These are phyloP conservation scores for Capricornis sumatraensis DNA, from an alignment of 2,113 vertebrate genomes.

Conservation along the genomic window DNA sequence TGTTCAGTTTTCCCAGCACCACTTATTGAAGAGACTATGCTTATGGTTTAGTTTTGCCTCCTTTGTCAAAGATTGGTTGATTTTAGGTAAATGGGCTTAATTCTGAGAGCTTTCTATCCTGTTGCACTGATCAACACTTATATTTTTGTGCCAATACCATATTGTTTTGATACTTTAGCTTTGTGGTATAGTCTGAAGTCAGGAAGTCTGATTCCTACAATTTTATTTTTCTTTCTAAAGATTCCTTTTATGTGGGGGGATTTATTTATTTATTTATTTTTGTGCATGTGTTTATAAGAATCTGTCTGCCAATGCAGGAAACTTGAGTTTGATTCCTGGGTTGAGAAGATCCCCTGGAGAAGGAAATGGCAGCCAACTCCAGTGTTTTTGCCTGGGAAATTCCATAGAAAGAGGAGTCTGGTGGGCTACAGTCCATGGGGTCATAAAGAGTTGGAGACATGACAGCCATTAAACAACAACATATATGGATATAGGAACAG, in stretches of 20 bases:
- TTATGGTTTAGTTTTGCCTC: background rate
- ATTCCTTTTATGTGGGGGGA: rapidly evolving
- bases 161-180: background rate
- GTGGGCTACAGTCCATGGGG: background rate
- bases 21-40: background rate
- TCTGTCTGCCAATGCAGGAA: background rate
- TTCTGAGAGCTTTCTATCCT: background rate
- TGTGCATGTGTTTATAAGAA: background rate
- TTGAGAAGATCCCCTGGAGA: background rate
- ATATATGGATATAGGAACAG: background rate
- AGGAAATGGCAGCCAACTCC: background rate
- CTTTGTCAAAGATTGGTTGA: background rate
- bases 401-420: background rate
- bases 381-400: background rate
- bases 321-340: background rate
- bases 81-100: background rate
- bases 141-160: background rate
- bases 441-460: background rate
- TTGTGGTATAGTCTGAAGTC: background rate
- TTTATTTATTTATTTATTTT: background rate
- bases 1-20: background rate
- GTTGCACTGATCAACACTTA: background rate
- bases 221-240: background rate
- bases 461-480: background rate
- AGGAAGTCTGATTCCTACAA: background rate